Evolutionary conservation across 1,140 invertebrate species (phyloP).

Genomic region (fruit fly (Drosophila melanogaster)): Release_6_plus_ISO1_MT NC_004354.4:13815501-13816000

Average conservation of each 20-base stretch:
- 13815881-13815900: slow-evolving; percentile 16
- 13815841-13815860: slow-evolving; percentile 11
- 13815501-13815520: neutral
- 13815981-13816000: neutral
- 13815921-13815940: slow-evolving; percentile 52
- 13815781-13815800: neutral
- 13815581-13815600: neutral
- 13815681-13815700: neutral
- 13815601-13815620: neutral
- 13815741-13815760: neutral
- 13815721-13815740: neutral
- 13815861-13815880: slow-evolving; percentile 5
- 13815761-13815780: too few species aligned
- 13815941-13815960: slow-evolving; percentile 59
- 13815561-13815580: neutral
- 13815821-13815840: slow-evolving; percentile 14
- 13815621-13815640: neutral
- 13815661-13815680: neutral
- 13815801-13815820: neutral
- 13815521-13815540: neutral
- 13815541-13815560: neutral
- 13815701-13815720: neutral
- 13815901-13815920: slow-evolving; percentile 66
- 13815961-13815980: slow-evolving; percentile 6
- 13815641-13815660: neutral